Conservation (phyloP, 2,888 invertebrate genomes). For the Bimastos eiseni region DNA sequence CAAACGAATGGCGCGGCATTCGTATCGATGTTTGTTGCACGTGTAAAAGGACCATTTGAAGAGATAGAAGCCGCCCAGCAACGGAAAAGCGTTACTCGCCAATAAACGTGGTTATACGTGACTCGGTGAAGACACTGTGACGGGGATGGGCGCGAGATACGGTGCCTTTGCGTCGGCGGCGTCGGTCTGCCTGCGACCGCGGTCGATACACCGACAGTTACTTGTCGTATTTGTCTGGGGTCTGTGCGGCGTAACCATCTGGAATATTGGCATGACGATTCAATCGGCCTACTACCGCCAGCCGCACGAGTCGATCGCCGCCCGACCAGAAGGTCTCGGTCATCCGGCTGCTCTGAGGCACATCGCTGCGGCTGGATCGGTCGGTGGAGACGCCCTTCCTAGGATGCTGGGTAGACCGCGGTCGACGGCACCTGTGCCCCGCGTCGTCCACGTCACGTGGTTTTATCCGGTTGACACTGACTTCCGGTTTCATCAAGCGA, state of each 20-base stretch:
- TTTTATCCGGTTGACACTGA: slow-evolving; percentile 36
- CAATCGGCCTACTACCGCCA: background rate
- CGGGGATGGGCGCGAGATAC: background rate
- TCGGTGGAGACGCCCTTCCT: background rate
- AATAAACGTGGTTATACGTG: background rate
- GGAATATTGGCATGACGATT: slow-evolving; percentile 14
- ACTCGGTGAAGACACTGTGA: background rate
- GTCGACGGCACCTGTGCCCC: slow-evolving; percentile 24
- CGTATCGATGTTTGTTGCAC: background rate
- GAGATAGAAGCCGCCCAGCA: background rate
- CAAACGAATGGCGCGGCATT: background rate
- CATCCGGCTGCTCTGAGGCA: background rate
- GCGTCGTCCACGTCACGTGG: slow-evolving; percentile 42
- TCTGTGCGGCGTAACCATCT: background rate
- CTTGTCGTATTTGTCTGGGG: background rate
- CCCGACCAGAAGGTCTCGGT: background rate
- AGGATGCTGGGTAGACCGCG: background rate
- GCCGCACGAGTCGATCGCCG: background rate
- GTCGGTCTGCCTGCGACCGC: background rate
- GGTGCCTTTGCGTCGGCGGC: background rate
- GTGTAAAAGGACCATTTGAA: background rate
- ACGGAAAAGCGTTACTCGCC: background rate
- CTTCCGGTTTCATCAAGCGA: slow-evolving; percentile 42
- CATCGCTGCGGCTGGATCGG: background rate
- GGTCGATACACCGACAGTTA: slow-evolving; percentile 16